Evolutionary conservation across 2,797 vertebrate species (phyloP), one percentile per base, ranked within the genome.

Genomic region (Gouania willdenowi): DNA sequence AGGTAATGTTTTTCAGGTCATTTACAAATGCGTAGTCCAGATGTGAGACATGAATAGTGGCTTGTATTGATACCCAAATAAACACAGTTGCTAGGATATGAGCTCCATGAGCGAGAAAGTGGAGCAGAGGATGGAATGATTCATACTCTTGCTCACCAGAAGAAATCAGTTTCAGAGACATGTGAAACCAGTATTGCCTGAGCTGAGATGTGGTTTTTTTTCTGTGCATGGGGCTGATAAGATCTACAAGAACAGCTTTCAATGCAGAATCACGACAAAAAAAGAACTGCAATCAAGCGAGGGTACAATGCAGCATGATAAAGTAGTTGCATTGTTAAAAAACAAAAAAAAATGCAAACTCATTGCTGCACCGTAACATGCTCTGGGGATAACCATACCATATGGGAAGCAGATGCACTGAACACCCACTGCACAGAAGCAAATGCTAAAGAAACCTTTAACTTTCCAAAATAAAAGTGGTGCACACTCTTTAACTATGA

Each of bases 401-500:
- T 68, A 53, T 76, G 77, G 72, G 14, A 57, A 33, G 11, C 71
- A 63, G 57, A 65, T 47, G 15, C 11, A 4, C 14, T 35, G 55
- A 45, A 41, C 5, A 32, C 9, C 13, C 28, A 25, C 25, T 17
- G 39, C 42, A 45, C 25, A 37, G 38, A 38, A 57, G 58, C 54
- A 55, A 49, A 43, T 31, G 48, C 53, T 39, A 29, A 18, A 76
- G 69, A 74, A 87, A 83, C 67, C 56, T 43, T 37, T 81, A 30
- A 59, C 84, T 81, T 42, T 75, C 46, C 66, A 83, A 87, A 80
- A 66, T 86, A 66, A 71, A 39, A 19, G 35, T 31, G 51, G 32
- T 39, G 24, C 32, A 17, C 66, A 67, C 41, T 59, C 71, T 75
- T 64, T 24, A 20, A 12, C 57, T 4, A 15, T 15, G 27, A 15